Evolutionary conservation across 2,113 vertebrate genomes (phyloP).

Genomic region (Petromus typicus): DNA sequence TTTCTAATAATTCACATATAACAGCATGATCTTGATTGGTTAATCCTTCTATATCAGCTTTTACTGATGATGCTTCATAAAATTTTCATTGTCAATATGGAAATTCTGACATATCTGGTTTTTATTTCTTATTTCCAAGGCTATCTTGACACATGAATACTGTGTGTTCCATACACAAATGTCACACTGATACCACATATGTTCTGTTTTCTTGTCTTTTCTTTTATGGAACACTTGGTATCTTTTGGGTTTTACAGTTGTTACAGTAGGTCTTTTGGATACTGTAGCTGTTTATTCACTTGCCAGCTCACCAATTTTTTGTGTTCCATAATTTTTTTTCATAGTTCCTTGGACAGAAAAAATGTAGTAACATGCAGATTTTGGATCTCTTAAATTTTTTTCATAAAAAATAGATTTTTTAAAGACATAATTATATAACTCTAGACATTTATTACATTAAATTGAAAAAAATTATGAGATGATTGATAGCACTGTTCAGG

Average conservation of each 20-base stretch:
- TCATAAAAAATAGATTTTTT: neutral
- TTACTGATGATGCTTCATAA: slow-evolving; percentile 87
- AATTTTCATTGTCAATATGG: slow-evolving; percentile 78
- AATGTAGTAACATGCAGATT: neutral
- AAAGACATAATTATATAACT: neutral
- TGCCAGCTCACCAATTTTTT: no score
- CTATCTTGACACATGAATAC: no score
- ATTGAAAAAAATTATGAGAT: neutral
- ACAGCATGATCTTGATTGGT: slow-evolving; percentile 87
- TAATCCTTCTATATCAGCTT: slow-evolving; percentile 88
- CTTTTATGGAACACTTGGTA: no score
- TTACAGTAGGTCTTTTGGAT: no score
- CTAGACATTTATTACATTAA: neutral
- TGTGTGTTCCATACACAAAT: no score
- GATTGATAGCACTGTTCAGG: neutral
- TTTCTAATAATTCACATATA: slow-evolving; percentile 88
- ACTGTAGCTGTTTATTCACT: no score
- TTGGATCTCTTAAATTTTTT: neutral
- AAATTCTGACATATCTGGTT: neutral
- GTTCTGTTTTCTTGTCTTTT: no score
- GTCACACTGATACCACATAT: no score
- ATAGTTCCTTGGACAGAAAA: neutral
- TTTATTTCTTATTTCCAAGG: neutral
- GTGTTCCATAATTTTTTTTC: no score
- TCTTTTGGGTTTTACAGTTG: no score